Evolutionary conservation across 2,797 vertebrate species (phyloP).

Genomic region (Zalophus californianus): DNA sequence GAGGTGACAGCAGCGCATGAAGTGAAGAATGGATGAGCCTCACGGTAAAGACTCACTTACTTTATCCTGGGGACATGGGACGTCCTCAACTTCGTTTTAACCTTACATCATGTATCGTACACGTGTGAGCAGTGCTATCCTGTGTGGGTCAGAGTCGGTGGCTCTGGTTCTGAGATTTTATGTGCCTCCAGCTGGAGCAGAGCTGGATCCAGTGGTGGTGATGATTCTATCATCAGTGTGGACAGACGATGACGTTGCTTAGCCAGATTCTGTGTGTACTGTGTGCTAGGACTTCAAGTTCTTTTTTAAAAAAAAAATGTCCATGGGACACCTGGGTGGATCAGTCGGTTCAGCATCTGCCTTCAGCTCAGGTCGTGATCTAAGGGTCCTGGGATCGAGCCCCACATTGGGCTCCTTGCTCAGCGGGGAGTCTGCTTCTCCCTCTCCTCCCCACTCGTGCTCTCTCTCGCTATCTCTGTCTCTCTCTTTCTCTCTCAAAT

Average conservation of each 20-base stretch:
- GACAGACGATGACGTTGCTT: not conserved
- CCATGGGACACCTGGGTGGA: no score
- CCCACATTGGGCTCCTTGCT: no score
- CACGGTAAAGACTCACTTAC: not conserved
- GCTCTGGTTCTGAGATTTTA: not conserved
- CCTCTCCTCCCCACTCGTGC: no score
- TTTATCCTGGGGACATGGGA: not conserved
- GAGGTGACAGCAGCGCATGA: accelerated
- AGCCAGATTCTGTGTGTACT: not conserved
- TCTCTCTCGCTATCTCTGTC: no score
- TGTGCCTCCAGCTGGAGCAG: not conserved
- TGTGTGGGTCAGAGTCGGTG: not conserved
- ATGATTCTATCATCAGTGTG: not conserved
- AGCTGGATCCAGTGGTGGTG: not conserved
- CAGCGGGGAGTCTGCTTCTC: no score
- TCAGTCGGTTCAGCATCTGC: no score
- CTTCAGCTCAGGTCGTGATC: no score
- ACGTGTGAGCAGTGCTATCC: not conserved
- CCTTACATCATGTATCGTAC: not conserved
- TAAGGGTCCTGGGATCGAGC: no score
- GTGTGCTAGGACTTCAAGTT: not conserved
- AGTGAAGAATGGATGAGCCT: no score
- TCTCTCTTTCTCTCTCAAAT: not conserved
- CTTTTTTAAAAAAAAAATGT: not conserved
- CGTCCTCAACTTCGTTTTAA: not conserved